Conservation (phyloP, 2,888 invertebrate species). For the Arrhopalites spinosus region DNA sequence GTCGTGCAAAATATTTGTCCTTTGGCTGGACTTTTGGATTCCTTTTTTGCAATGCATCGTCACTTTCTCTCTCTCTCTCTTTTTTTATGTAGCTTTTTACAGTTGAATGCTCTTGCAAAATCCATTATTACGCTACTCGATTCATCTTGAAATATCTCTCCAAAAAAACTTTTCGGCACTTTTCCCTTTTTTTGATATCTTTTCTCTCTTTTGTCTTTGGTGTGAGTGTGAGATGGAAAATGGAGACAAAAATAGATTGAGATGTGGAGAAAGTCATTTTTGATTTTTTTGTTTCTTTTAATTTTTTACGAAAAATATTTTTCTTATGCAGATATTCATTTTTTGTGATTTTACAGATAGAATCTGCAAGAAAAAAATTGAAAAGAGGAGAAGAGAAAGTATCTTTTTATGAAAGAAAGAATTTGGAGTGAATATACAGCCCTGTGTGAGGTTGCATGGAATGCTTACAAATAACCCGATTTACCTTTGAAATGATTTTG, state of each 20-base stretch:
- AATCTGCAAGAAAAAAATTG: too few species aligned
- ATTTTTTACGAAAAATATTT: too few species aligned
- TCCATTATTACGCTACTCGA: constrained; percentile 10
- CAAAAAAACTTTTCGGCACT: constrained; percentile 25
- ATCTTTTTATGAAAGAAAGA: background rate
- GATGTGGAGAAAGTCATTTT: too few species aligned
- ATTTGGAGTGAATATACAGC: background rate
- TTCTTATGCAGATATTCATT: too few species aligned
- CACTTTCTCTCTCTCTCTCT: constrained; percentile 2
- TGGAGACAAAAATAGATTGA: too few species aligned
- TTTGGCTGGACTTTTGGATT: background rate
- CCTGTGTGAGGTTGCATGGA: background rate
- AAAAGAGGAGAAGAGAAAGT: too few species aligned
- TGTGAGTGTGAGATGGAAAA: too few species aligned
- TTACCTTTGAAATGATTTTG: constrained; percentile 10
- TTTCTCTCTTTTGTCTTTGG: too few species aligned
- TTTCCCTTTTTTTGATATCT: background rate
- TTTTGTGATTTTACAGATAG: too few species aligned
- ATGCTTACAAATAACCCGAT: constrained; percentile 6
- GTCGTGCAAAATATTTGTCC: constrained; percentile 26
- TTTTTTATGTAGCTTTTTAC: constrained; percentile 22
- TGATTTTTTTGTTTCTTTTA: too few species aligned
- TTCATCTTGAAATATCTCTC: constrained; percentile 13
- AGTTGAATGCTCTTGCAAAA: constrained; percentile 21
- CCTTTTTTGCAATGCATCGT: background rate